phyloP scores from a whole-genome alignment of 1,140 invertebrate species.

The Elysia chlorotica region DNA sequence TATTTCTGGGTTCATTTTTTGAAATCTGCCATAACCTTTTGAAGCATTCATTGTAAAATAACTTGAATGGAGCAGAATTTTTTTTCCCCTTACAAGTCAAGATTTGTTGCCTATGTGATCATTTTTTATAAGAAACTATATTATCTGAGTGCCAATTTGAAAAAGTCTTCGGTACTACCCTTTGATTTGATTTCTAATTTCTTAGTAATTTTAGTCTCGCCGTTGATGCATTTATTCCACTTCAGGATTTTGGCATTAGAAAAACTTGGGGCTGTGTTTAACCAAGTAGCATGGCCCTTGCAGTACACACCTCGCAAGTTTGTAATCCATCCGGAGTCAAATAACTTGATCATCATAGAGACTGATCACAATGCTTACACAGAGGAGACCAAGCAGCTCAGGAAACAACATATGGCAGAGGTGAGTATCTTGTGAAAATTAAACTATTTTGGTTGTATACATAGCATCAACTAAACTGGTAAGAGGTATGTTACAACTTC shows the following conservation, averaged over 20 bases:
- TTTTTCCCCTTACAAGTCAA: too few species aligned
- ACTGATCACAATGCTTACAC: constrained; percentile 99
- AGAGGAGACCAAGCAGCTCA: constrained; percentile 91
- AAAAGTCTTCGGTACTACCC: background rate
- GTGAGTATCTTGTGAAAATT: too few species aligned
- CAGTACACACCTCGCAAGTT: constrained; percentile 97
- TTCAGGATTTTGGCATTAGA: constrained; percentile 91
- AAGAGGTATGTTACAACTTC: too few species aligned
- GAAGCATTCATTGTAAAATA: too few species aligned
- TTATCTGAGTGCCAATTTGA: background rate
- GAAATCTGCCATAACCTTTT: too few species aligned
- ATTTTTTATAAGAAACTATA: too few species aligned
- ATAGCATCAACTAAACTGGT: too few species aligned
- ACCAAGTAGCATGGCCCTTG: constrained; percentile 81
- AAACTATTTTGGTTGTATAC: too few species aligned
- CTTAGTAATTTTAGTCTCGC: background rate
- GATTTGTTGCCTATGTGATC: too few species aligned
- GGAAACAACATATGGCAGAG: constrained; percentile 79
- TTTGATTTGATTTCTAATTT: background rate
- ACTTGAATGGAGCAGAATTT: too few species aligned
- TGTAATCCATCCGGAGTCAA: constrained; percentile 90
- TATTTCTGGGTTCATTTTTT: too few species aligned
- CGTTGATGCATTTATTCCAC: background rate
- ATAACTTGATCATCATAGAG: constrained; percentile 87
- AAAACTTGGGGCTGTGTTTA: constrained; percentile 98